Percentiles rank a stretch among this genome's conserved stretches.
phyloP scores from a whole-genome alignment of 2,113 vertebrate genomes.

The Lycaon pictus region DNA sequence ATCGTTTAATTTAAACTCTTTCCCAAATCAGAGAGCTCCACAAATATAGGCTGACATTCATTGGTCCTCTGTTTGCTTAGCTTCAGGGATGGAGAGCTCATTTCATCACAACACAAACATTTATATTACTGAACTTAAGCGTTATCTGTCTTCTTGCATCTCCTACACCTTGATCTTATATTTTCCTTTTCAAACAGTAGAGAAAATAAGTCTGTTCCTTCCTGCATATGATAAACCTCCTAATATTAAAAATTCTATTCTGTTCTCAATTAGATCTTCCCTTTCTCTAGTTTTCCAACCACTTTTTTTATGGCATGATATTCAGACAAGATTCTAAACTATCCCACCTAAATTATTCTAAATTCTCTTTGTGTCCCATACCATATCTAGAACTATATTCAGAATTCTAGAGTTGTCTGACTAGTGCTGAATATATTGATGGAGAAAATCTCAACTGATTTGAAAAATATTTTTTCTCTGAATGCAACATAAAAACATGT shows the following conservation, averaged over 20 bases:
- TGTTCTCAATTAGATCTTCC: background rate
- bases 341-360: background rate
- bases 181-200: background rate
- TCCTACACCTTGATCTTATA: background rate
- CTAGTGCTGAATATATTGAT: background rate
- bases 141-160: background rate
- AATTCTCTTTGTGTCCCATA: background rate
- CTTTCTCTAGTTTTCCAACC: background rate
- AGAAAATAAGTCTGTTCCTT: background rate
- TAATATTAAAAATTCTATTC: background rate
- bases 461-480: background rate
- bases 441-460: background rate
- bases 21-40: background rate
- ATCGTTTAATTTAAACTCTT: background rate
- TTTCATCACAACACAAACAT: background rate
- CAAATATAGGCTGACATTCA: background rate
- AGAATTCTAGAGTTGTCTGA: background rate
- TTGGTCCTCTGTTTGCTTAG: background rate
- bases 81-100: background rate
- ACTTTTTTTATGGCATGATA: background rate
- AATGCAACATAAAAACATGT: background rate
- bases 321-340: background rate
- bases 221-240: background rate
- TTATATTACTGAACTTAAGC: background rate
- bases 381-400: background rate